Evolutionary conservation across 2,797 vertebrate genomes (phyloP).

Genomic region (Pipistrellus pygmaeus): DNA sequence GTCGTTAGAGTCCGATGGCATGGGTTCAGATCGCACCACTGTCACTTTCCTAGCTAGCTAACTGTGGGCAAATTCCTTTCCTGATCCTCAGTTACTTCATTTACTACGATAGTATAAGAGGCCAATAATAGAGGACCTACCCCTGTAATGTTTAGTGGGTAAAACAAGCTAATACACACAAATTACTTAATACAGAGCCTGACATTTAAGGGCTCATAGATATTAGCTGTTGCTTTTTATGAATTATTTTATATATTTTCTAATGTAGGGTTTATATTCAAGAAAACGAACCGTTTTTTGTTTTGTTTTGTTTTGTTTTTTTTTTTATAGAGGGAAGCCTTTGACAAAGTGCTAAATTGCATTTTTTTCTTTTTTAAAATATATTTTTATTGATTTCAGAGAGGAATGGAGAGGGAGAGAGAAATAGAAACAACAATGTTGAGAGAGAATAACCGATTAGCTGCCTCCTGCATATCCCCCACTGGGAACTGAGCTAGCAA

Average conservation of each 20-base stretch:
- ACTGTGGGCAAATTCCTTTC: background rate
- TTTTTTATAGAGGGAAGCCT: background rate
- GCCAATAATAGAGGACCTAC: background rate
- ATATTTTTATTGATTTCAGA: too few relatives aligned
- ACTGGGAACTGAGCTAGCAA: too few relatives aligned
- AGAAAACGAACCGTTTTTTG: background rate
- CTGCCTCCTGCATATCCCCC: too few relatives aligned
- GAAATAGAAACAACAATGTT: too few relatives aligned
- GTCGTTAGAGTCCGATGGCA: background rate
- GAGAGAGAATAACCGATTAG: too few relatives aligned
- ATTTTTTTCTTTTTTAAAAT: background rate
- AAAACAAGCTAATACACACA: background rate
- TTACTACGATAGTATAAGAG: background rate
- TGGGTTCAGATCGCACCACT: background rate
- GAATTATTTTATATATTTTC: constrained; percentile 32
- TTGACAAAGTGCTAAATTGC: background rate
- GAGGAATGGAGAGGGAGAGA: too few relatives aligned
- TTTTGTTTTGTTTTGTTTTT: too few relatives aligned
- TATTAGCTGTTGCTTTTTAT: constrained; percentile 18
- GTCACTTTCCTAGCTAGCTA: background rate
- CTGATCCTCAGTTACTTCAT: background rate
- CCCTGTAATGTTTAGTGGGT: background rate
- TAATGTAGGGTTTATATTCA: background rate
- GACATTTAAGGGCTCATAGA: background rate
- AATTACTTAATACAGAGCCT: background rate